Percentiles rank a stretch among this genome's conserved stretches.
These are phyloP conservation scores for Hylia prasina DNA, from an alignment of 2,113 vertebrate species.

Conservation along the genomic window DNA sequence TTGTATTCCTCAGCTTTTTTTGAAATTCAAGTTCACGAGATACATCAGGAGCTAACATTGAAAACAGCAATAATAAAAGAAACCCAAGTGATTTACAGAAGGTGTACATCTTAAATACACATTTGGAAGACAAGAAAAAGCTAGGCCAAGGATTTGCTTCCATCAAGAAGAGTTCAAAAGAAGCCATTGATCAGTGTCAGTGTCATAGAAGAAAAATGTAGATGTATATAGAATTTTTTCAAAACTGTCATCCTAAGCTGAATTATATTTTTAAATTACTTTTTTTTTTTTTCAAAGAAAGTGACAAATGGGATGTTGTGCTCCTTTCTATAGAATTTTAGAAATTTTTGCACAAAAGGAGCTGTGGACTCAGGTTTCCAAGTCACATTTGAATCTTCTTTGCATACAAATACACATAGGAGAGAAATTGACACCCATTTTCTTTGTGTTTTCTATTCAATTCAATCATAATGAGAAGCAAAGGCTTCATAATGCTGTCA, in stretches of 20 bases:
- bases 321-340: background rate
- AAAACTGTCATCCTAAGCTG: background rate
- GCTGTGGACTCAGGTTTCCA: background rate
- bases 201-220: background rate
- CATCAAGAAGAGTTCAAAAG: rapidly evolving
- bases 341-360: background rate
- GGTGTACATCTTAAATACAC: background rate
- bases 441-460: background rate
- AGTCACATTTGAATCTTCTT: background rate
- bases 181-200: background rate
- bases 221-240: background rate
- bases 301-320: background rate
- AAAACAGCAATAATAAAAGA: background rate
- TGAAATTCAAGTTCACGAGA: background rate
- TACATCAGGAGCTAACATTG: background rate
- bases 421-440: background rate
- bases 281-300: background rate
- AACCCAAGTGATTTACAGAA: background rate
- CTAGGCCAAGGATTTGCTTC: background rate
- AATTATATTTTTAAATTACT: background rate
- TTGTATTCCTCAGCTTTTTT: background rate
- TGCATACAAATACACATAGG: background rate
- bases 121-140: background rate
- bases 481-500: background rate
- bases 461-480: background rate